Conservation (phyloP, 2,797 vertebrate genomes). For the Premnoplex brunnescens region DNA sequence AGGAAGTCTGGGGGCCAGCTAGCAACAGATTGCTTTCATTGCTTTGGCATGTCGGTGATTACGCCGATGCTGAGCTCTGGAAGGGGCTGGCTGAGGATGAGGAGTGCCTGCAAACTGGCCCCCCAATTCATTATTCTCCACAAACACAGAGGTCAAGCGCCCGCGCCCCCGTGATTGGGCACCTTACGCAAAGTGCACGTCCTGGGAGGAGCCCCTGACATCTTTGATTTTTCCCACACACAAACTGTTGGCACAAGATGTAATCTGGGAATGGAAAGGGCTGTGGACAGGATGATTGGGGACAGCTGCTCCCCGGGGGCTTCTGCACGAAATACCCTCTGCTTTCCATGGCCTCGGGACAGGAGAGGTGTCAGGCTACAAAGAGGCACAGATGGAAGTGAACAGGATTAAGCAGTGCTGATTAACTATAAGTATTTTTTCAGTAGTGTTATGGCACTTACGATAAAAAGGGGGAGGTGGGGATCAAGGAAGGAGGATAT, state of each 20-base stretch:
- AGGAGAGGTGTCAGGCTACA: slow-evolving; percentile 57
- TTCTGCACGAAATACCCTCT: not conserved
- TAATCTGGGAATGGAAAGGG: slow-evolving; percentile 50
- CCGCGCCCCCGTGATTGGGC: slow-evolving; percentile 1
- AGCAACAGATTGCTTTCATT: slow-evolving; percentile 34
- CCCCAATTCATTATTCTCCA: slow-evolving; percentile 68
- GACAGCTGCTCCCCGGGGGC: slow-evolving; percentile 54
- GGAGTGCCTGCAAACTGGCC: slow-evolving; percentile 15
- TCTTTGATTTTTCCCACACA: slow-evolving; percentile 70
- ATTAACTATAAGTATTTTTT: slow-evolving; percentile 64
- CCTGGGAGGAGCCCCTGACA: slow-evolving; percentile 62
- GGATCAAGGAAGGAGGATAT: not conserved
- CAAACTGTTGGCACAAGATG: slow-evolving; percentile 66
- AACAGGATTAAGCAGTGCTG: slow-evolving; percentile 70
- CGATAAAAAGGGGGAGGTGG: not conserved
- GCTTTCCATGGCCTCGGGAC: slow-evolving; percentile 16
- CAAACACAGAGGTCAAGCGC: slow-evolving; percentile 57
- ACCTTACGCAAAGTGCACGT: slow-evolving; percentile 63
- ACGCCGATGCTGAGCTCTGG: not conserved
- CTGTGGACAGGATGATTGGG: slow-evolving; percentile 4
- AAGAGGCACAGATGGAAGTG: slow-evolving; percentile 40
- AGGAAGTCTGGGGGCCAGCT: not conserved
- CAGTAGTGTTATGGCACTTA: not conserved
- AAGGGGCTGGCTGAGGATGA: slow-evolving; percentile 40
- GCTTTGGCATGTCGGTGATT: slow-evolving; percentile 34